These are phyloP conservation scores for Aphelinus atriplicis DNA, from an alignment of 1,140 invertebrate genomes.

Conservation along the genomic window DNA sequence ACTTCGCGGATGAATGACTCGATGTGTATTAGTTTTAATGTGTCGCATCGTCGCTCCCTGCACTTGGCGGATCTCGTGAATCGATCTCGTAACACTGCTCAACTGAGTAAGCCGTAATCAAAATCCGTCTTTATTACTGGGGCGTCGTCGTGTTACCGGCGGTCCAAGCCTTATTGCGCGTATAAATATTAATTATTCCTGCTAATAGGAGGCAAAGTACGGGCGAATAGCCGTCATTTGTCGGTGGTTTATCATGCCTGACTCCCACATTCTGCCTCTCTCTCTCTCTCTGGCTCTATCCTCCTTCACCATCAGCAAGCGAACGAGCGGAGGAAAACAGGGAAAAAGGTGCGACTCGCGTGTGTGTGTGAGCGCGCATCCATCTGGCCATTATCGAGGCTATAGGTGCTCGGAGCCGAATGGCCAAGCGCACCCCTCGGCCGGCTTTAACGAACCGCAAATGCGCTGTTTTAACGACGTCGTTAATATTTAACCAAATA, in stretches of 20 bases:
- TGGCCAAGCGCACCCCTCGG: constrained; percentile 31
- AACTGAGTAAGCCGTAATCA: not conserved
- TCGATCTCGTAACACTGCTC: no score
- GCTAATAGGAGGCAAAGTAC: constrained; percentile 12
- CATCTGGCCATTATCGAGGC: constrained; percentile 36
- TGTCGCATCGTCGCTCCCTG: no score
- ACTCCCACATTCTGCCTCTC: not conserved
- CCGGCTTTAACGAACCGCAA: constrained; percentile 64
- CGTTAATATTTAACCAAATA: constrained; percentile 67
- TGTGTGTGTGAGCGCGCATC: constrained; percentile 13
- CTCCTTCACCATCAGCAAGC: not conserved
- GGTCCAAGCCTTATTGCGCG: not conserved
- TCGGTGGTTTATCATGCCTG: constrained; percentile 15
- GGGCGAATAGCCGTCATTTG: constrained; percentile 9
- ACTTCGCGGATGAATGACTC: no score
- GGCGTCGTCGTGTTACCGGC: not conserved
- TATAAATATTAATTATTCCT: constrained; percentile 27
- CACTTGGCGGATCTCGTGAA: no score
- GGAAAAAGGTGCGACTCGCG: not conserved
- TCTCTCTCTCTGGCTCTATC: not conserved
- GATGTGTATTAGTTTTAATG: no score
- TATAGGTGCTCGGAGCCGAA: constrained; percentile 20
- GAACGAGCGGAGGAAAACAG: not conserved
- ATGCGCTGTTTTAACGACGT: constrained; percentile 66
- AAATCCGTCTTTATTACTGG: constrained; percentile 4